These are phyloP conservation scores for Romanomermis culicivorax DNA, from an alignment of 2,888 invertebrate species.

Conservation along the genomic window DNA sequence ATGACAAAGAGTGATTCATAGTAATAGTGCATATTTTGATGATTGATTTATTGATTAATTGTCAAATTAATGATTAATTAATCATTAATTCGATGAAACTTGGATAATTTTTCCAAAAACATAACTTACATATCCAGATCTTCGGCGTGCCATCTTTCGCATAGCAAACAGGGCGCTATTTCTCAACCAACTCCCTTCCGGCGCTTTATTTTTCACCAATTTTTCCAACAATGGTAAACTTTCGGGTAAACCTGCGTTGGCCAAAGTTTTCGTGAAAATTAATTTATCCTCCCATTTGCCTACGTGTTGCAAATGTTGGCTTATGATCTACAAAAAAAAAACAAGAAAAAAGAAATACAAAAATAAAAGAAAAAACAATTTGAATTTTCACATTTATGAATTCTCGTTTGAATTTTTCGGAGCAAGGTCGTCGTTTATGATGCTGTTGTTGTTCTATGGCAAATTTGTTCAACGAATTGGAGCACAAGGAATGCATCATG, in stretches of 20 bases:
- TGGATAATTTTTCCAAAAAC: too few relatives aligned
- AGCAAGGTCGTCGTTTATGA: too few relatives aligned
- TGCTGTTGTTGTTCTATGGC: background rate
- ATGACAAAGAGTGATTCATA: too few relatives aligned
- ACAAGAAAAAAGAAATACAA: too few relatives aligned
- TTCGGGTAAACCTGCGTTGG: slow-evolving; percentile 22
- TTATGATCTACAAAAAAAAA: slow-evolving; percentile 5
- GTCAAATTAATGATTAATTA: too few relatives aligned
- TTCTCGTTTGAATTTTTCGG: too few relatives aligned
- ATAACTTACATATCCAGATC: too few relatives aligned
- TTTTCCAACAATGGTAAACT: slow-evolving; percentile 19
- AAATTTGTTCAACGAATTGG: background rate
- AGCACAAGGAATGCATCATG: background rate
- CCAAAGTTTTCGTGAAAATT: slow-evolving; percentile 21
- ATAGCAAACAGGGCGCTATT: background rate
- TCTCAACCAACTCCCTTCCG: background rate
- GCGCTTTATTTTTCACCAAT: slow-evolving; percentile 17
- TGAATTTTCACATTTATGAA: too few relatives aligned
- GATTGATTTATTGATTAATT: too few relatives aligned
- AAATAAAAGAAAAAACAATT: too few relatives aligned
- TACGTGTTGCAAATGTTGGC: slow-evolving; percentile 6
- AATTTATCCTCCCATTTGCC: slow-evolving; percentile 15
- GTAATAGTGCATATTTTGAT: too few relatives aligned
- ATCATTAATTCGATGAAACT: too few relatives aligned
- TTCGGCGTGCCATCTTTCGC: background rate